Evolutionary conservation across 2,113 vertebrate genomes (phyloP).

Genomic region (Aspiorhynchus laticeps): DNA sequence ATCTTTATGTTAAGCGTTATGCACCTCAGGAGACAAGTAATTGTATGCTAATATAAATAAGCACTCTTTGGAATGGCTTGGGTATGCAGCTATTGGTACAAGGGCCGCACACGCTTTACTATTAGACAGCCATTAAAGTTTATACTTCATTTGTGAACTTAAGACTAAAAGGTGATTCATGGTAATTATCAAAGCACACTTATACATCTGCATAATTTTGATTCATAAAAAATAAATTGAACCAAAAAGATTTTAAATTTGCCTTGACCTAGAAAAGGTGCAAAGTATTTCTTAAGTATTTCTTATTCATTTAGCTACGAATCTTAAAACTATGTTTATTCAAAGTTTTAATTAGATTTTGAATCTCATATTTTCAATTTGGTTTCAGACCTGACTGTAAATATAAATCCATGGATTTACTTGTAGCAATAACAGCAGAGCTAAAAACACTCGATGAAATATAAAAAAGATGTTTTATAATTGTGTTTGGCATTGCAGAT

Average conservation of each 20-base stretch:
- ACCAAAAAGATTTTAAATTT: background rate
- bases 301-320: background rate
- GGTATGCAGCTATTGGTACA: too few species aligned
- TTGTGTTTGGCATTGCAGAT: constrained; percentile 26
- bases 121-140: too few species aligned
- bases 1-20: too few species aligned
- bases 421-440: background rate
- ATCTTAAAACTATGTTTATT: background rate
- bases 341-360: background rate
- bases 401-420: background rate
- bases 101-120: too few species aligned
- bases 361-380: background rate
- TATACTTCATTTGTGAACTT: too few species aligned
- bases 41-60: too few species aligned
- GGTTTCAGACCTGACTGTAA: background rate
- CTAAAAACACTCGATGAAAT: background rate
- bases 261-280: background rate
- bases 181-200: too few species aligned
- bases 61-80: too few species aligned
- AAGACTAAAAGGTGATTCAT: too few species aligned
- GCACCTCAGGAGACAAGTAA: too few species aligned
- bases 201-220: background rate
- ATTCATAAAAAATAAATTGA: background rate
- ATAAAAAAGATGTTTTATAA: background rate
- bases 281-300: background rate